Conservation (phyloP, 2,797 vertebrate genomes). For the Cyclopterus lumpus region DNA sequence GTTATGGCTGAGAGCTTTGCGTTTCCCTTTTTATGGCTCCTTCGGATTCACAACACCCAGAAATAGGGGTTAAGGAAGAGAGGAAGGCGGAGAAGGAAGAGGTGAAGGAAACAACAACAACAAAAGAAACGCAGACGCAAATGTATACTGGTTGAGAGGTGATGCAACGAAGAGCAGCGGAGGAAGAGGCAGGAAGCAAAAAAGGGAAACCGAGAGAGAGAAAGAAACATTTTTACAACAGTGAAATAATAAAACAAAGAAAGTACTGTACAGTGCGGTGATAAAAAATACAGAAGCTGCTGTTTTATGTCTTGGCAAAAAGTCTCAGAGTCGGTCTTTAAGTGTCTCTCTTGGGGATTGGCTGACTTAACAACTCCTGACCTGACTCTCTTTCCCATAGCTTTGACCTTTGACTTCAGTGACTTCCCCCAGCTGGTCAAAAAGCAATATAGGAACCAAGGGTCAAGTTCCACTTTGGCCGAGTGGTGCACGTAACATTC, state of each 20-base stretch:
- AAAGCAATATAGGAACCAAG: constrained; percentile 57
- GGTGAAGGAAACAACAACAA: constrained; percentile 71
- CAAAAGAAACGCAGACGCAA: constrained; percentile 76
- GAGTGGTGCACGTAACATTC: constrained; percentile 20
- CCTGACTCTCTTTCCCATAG: constrained; percentile 65
- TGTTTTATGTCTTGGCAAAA: constrained; percentile 16
- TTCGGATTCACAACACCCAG: constrained; percentile 82
- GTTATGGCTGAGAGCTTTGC: constrained; percentile 85
- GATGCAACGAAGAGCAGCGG: constrained; percentile 13
- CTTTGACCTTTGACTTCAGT: constrained; percentile 75
- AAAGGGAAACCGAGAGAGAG: not conserved
- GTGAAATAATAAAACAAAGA: not conserved
- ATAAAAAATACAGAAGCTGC: not conserved
- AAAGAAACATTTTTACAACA: not conserved
- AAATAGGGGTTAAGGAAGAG: constrained; percentile 64
- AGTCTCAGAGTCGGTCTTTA: constrained; percentile 24
- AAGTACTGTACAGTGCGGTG: not conserved
- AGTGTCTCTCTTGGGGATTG: constrained; percentile 59
- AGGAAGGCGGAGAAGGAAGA: constrained; percentile 39
- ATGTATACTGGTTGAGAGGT: constrained; percentile 53
- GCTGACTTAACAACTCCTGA: constrained; percentile 62
- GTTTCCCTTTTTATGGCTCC: constrained; percentile 84
- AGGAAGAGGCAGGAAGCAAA: constrained; percentile 18
- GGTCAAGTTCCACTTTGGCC: constrained; percentile 68
- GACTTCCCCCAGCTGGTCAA: constrained; percentile 72